Percentiles rank a stretch among this genome's conserved stretches.
phyloP scores from a whole-genome alignment of 2,797 vertebrate species.

The Zenarchopterus dispar region DNA sequence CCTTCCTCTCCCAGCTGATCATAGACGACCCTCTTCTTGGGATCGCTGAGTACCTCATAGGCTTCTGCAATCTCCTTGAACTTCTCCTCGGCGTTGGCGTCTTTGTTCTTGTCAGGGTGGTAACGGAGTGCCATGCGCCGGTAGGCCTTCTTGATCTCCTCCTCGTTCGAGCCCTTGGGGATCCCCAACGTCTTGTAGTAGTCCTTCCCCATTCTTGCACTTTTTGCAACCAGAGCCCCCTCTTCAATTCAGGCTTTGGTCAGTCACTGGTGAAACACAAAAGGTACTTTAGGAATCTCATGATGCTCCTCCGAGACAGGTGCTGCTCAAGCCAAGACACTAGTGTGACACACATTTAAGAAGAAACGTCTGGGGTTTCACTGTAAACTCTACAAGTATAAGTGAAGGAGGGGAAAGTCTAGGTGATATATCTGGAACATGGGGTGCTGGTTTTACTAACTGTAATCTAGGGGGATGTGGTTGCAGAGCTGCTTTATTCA shows the following conservation, averaged over 20 bases:
- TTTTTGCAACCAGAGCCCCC: constrained; percentile 40
- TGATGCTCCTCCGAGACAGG: constrained; percentile 9
- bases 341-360: constrained; percentile 30
- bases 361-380: constrained; percentile 16
- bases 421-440: constrained; percentile 24
- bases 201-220: constrained; percentile 93
- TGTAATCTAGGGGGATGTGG: constrained; percentile 69
- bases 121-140: constrained; percentile 97
- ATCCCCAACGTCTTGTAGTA: constrained; percentile 98
- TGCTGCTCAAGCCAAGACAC: constrained; percentile 20
- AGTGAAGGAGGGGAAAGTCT: background rate
- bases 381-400: constrained; percentile 14
- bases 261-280: constrained; percentile 57
- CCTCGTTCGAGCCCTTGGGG: constrained; percentile 92
- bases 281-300: constrained; percentile 27
- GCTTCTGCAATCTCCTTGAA: constrained; percentile 98
- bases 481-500: constrained; percentile 45
- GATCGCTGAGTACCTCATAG: constrained; percentile 97
- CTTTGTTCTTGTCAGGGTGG: constrained; percentile 98
- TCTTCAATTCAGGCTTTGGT: constrained; percentile 51
- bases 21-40: constrained; percentile 94
- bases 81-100: constrained; percentile 93
- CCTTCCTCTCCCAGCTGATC: constrained; percentile 98
- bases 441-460: constrained; percentile 44
- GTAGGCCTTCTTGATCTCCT: constrained; percentile 98